A percentile compares a stretch with the other conserved stretches of the same genome.
phyloP scores from a whole-genome alignment of 2,797 vertebrate genomes.

The Gallinago solitaria region DNA sequence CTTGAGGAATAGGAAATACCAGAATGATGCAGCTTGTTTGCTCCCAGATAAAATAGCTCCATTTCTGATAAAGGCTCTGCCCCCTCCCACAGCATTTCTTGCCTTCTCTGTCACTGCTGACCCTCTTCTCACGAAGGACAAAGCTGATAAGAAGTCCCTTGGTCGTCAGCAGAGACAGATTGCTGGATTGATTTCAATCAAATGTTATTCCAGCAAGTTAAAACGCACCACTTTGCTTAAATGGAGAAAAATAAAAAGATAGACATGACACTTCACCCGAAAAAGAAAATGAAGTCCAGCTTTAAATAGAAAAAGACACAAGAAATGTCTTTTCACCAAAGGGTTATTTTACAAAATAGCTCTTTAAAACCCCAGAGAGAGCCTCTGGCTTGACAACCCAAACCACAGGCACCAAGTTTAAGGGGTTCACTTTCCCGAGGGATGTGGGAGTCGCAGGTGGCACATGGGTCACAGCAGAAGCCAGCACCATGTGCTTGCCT shows the following conservation, averaged over 20 bases:
- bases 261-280: background rate
- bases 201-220: background rate
- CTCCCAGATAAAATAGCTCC: background rate
- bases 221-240: background rate
- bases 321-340: background rate
- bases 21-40: background rate
- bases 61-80: background rate
- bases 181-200: background rate
- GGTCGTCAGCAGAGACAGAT: background rate
- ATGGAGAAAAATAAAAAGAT: background rate
- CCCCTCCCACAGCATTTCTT: background rate
- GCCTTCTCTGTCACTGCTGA: background rate
- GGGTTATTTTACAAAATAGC: background rate
- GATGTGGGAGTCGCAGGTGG: accelerated
- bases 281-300: background rate
- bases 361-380: background rate
- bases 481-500: background rate
- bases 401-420: background rate
- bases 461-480: accelerated
- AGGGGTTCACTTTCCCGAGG: accelerated
- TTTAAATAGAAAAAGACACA: background rate
- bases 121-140: background rate
- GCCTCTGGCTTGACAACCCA: background rate
- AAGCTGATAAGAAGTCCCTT: background rate
- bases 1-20: background rate